Conservation (phyloP, 2,797 vertebrate species). For the Galago senegalensis region DNA sequence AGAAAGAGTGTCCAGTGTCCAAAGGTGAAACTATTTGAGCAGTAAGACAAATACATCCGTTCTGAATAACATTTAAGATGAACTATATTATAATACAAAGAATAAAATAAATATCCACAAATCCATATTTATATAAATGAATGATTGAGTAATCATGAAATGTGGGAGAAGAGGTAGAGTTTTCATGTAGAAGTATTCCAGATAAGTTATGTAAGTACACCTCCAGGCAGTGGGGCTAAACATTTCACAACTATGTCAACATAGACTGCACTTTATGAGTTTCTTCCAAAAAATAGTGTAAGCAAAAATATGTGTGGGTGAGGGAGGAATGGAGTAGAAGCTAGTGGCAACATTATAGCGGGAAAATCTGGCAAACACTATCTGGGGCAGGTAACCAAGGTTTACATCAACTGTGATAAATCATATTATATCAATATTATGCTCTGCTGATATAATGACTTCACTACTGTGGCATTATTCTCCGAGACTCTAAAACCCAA, state of each 20-base stretch:
- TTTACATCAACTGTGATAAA: background rate
- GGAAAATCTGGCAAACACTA: background rate
- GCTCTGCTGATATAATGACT: background rate
- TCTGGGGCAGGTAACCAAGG: background rate
- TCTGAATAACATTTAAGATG: background rate
- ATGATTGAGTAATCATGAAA: background rate
- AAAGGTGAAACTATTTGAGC: background rate
- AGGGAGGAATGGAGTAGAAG: background rate
- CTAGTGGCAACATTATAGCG: background rate
- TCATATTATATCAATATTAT: background rate
- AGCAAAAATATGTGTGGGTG: background rate
- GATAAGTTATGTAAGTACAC: background rate
- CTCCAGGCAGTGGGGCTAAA: background rate
- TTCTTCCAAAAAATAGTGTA: background rate
- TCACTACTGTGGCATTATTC: background rate
- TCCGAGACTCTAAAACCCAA: background rate
- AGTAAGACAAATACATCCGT: background rate
- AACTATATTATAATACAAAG: background rate
- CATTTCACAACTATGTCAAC: background rate
- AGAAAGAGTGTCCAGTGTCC: background rate
- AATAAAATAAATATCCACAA: background rate
- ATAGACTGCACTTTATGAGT: rapidly evolving
- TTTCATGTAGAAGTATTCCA: background rate
- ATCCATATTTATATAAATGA: background rate
- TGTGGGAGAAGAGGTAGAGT: background rate